These are phyloP conservation scores for Cuculus canorus DNA, from an alignment of 2,797 vertebrate species.

Conservation along the genomic window DNA sequence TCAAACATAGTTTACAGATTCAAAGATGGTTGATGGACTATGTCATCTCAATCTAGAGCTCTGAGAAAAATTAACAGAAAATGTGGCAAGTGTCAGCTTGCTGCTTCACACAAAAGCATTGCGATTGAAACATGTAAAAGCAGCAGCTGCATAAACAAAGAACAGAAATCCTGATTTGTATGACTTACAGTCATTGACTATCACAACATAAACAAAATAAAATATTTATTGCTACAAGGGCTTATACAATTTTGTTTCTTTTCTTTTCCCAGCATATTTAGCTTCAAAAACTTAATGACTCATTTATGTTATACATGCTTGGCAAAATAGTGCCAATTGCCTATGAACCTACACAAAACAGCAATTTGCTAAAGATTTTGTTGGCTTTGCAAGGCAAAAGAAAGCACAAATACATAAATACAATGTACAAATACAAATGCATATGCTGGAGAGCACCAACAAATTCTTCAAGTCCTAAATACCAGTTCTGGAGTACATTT, in stretches of 20 bases:
- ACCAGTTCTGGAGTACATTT: background rate
- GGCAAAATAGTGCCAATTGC: background rate
- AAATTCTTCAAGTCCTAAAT: background rate
- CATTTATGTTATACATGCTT: background rate
- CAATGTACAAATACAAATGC: background rate
- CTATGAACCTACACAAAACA: background rate
- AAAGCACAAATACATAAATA: background rate
- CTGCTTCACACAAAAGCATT: conserved; percentile 31
- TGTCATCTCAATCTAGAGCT: conserved; percentile 33
- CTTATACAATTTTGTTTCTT: background rate
- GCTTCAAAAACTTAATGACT: background rate
- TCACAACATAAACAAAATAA: conserved; percentile 42
- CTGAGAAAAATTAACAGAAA: conserved; percentile 59
- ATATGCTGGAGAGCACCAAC: background rate
- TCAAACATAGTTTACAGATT: background rate
- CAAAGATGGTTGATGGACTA: conserved; percentile 36
- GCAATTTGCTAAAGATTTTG: conserved; percentile 26
- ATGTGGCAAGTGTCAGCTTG: conserved; percentile 52
- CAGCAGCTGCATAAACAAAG: conserved; percentile 63
- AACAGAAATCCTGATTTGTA: conserved; percentile 41
- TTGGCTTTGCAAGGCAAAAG: background rate
- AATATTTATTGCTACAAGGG: conserved; percentile 35
- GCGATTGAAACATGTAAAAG: conserved; percentile 67
- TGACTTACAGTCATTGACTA: conserved; percentile 29
- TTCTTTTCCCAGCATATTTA: conserved; percentile 18